Evolutionary conservation across 2,888 invertebrate species (phyloP).

Genomic region (Nomada fucata): DNA sequence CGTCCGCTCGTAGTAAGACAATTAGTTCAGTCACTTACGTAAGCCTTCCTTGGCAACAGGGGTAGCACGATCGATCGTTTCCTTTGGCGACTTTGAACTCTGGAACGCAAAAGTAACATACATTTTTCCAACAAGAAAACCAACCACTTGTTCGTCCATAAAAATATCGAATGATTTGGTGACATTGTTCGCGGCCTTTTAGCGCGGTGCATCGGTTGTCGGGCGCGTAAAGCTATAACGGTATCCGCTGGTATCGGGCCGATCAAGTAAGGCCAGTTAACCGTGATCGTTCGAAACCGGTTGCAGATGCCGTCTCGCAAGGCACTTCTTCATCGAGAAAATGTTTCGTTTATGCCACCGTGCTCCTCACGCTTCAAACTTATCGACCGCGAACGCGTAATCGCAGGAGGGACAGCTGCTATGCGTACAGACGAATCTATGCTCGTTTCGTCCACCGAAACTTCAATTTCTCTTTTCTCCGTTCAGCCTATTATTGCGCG

Average conservation of each 20-base stretch:
- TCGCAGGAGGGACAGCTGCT: not conserved
- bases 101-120: constrained; percentile 50
- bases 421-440: not conserved
- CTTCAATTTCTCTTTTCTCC: constrained; percentile 10
- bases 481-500: constrained; percentile 21
- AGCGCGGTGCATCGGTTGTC: constrained; percentile 24
- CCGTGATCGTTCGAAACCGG: constrained; percentile 78
- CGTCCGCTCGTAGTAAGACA: too few relatives aligned
- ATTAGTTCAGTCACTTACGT: constrained; percentile 74
- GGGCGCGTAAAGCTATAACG: constrained; percentile 67
- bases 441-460: constrained; percentile 8
- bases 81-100: constrained; percentile 74
- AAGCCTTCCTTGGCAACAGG: constrained; percentile 79
- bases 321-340: constrained; percentile 45
- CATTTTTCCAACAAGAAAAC: not conserved
- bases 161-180: constrained; percentile 15
- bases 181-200: constrained; percentile 35
- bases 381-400: constrained; percentile 2
- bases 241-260: constrained; percentile 71
- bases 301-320: constrained; percentile 69
- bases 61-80: constrained; percentile 71
- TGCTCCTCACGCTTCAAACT: not conserved
- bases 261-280: constrained; percentile 73
- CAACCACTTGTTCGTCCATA: too few relatives aligned
- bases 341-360: constrained; percentile 37